Base-by-base conservation (phyloP, 2,888 invertebrate species). In the Pyrrhia umbra region DNA sequence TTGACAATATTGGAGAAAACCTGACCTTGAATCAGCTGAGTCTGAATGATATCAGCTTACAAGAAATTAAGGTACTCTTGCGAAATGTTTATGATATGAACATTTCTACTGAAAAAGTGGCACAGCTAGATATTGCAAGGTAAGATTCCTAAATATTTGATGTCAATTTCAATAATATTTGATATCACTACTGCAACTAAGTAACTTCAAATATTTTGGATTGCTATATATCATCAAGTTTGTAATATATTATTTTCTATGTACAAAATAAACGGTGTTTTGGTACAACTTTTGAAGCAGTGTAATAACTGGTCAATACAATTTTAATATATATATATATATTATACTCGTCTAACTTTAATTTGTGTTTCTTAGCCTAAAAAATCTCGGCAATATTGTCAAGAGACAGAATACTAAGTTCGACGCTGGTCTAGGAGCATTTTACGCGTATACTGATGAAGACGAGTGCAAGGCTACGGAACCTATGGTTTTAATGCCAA, bases 371-470 rank as follows among this genome's bases (percentile, higher is more conserved):
- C 6, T 23, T 23, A 23, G 23, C 6, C 6, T 23, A 6, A 23
- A 23, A 23, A 23, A 23, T 6, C 23, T 23, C 3, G 23, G 23
- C 6, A 23, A 2, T 23, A 23, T 23, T 6, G 23, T 23, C 23
- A 23, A 23, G 23, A 23, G 23, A 23, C 23, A 23, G 23, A 23
- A 23, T 23, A 23, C 23, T 4, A 23, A 23, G 23, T 23, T 68
- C 5, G 42, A 70, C 13, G 70, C 70, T 49, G 85, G 84, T 8
- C 63, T 89, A 21, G 76, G 73, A 13, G 82, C 83, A 2, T 86
- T 89, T 47, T 86, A 80, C 42, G 82, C 82, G 51, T 49, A 79
- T 2, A 85, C 83, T 20, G 65, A 78, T 1, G 88, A 89, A 59
- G 83, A 85, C 51, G 58, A 73, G 20, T 81, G 84, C 27, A 42